phyloP scores from a whole-genome alignment of 2,113 vertebrate species.

The Mesocricetus auratus region DNA sequence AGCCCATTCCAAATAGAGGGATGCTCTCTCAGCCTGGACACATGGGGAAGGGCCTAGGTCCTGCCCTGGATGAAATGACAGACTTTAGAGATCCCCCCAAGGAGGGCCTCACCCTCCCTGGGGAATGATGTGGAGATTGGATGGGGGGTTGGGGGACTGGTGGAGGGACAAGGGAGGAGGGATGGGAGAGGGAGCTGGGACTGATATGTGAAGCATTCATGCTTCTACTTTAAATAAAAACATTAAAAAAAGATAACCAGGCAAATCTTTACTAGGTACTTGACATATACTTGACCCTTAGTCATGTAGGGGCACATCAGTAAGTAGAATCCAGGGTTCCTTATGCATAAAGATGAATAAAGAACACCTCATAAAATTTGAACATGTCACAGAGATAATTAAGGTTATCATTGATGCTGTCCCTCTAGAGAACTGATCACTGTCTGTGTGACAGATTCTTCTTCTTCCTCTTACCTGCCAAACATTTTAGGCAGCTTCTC shows the following conservation, averaged over 20 bases:
- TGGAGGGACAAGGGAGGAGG: no score
- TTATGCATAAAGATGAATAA: conserved; percentile 26
- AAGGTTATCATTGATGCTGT: neutral
- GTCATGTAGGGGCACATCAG: neutral
- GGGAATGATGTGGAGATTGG: no score
- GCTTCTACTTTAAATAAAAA: no score
- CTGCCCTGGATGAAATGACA: no score
- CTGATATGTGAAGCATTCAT: no score
- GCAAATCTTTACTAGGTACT: neutral
- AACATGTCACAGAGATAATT: neutral
- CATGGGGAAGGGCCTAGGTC: no score
- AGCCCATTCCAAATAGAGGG: no score
- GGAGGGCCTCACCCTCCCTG: no score
- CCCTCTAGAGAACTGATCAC: neutral
- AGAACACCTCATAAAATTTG: conserved; percentile 3
- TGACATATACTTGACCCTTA: neutral
- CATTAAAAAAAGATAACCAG: neutral
- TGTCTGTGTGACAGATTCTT: neutral
- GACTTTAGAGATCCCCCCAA: no score
- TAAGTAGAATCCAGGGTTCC: neutral
- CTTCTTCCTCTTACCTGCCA: neutral
- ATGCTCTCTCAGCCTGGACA: no score
- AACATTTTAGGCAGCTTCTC: neutral
- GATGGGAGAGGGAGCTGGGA: no score
- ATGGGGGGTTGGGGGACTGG: no score